Evolutionary conservation across 2,888 invertebrate genomes (phyloP).

Genomic region (Hypolimnas misippus): DNA sequence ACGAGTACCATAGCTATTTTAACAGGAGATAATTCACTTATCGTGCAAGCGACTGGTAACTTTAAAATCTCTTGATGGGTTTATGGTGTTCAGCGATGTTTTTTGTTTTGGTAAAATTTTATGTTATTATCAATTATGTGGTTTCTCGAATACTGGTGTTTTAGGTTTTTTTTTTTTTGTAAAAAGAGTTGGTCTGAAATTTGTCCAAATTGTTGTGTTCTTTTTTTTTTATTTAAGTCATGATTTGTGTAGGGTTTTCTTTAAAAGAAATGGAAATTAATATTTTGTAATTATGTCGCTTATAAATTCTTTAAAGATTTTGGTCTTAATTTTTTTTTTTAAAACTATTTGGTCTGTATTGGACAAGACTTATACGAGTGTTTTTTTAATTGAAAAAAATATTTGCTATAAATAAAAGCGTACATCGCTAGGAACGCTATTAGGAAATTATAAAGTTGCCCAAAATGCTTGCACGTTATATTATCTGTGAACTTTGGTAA

Average conservation of each 20-base stretch:
- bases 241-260: too few species aligned
- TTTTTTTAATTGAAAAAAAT: too few species aligned
- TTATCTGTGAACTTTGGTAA: background rate
- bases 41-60: slow-evolving; percentile 25
- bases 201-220: too few species aligned
- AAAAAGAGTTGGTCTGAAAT: too few species aligned
- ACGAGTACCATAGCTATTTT: slow-evolving; percentile 52
- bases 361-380: too few species aligned
- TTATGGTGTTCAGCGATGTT: background rate
- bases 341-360: too few species aligned
- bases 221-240: too few species aligned
- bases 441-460: background rate
- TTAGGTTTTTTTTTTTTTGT: too few species aligned
- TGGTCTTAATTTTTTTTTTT: too few species aligned
- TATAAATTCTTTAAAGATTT: too few species aligned
- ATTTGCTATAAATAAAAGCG: background rate
- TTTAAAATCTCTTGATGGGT: background rate
- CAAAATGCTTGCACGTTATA: background rate
- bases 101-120: background rate
- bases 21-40: slow-evolving; percentile 46
- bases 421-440: background rate
- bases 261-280: too few species aligned
- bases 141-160: background rate
- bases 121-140: background rate
- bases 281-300: too few species aligned